Conservation (phyloP, 2,797 vertebrate species). For the Gadopsis bispinosus region DNA sequence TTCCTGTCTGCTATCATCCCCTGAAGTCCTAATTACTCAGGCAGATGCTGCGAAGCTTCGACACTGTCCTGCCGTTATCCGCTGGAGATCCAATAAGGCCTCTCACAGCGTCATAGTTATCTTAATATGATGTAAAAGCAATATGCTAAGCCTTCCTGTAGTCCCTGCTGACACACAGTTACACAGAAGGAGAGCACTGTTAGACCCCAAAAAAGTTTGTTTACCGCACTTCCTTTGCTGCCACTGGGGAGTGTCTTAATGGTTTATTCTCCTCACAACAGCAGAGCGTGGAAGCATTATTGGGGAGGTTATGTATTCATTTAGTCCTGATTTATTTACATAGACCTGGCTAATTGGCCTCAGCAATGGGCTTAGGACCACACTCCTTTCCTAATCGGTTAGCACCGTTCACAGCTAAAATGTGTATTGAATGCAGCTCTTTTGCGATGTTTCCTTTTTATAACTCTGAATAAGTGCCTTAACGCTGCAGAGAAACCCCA, state of each 20-base stretch:
- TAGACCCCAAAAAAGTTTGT: constrained; percentile 66
- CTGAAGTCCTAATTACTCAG: constrained; percentile 82
- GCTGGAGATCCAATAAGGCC: constrained; percentile 76
- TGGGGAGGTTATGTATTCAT: constrained; percentile 59
- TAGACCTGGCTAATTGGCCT: constrained; percentile 60
- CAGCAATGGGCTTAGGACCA: constrained; percentile 43
- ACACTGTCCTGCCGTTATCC: constrained; percentile 73
- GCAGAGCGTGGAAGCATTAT: constrained; percentile 52
- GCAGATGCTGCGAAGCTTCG: constrained; percentile 74
- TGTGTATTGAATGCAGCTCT: constrained; percentile 22
- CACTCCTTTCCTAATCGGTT: constrained; percentile 15
- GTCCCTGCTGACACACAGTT: constrained; percentile 66
- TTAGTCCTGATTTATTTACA: constrained; percentile 66
- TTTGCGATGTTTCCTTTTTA: constrained; percentile 30
- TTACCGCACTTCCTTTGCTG: constrained; percentile 39
- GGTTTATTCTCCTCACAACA: constrained; percentile 49
- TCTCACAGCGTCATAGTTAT: constrained; percentile 69
- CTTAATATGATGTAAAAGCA: constrained; percentile 76
- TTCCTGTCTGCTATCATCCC: constrained; percentile 67
- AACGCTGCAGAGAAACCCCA: constrained; percentile 26
- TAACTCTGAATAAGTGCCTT: constrained; percentile 20
- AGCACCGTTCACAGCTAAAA: constrained; percentile 32
- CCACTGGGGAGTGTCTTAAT: constrained; percentile 55
- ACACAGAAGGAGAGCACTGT: constrained; percentile 36
- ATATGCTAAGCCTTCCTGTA: constrained; percentile 63